Percentiles rank a stretch among this genome's conserved stretches.
phyloP scores from a whole-genome alignment of 2,888 invertebrate genomes.

The Rugalucina vietnamica region DNA sequence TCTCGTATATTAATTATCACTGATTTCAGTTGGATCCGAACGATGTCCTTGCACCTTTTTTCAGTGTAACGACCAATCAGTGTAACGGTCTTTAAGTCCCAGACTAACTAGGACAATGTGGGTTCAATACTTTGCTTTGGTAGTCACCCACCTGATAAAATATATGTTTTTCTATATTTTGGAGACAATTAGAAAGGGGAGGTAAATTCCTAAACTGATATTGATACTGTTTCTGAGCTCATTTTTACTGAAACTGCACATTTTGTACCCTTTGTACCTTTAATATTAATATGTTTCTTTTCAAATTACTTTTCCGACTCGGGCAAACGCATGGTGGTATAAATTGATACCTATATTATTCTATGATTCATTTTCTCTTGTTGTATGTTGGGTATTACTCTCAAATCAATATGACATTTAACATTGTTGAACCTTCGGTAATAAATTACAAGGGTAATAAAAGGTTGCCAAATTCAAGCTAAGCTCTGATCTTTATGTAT shows the following conservation, averaged over 20 bases:
- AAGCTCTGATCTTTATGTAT: not conserved
- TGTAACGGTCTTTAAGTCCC: too few relatives aligned
- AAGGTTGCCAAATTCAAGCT: constrained; percentile 54
- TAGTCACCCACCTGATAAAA: too few relatives aligned
- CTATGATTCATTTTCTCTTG: constrained; percentile 34
- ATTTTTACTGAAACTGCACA: not conserved
- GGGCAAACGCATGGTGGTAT: constrained; percentile 47
- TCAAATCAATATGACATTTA: constrained; percentile 52
- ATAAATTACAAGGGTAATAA: constrained; percentile 64
- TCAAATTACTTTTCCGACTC: constrained; percentile 53
- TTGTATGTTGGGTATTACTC: constrained; percentile 44
- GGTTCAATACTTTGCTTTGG: too few relatives aligned
- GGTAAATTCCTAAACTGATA: not conserved
- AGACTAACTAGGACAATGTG: too few relatives aligned
- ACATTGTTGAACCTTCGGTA: constrained; percentile 31
- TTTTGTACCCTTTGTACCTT: constrained; percentile 39
- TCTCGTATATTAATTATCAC: too few relatives aligned
- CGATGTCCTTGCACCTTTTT: too few relatives aligned
- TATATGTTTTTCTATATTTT: too few relatives aligned
- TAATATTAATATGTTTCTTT: constrained; percentile 63
- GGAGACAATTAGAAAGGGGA: too few relatives aligned
- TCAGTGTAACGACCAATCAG: too few relatives aligned
- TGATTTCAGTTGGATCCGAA: too few relatives aligned
- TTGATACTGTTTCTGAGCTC: not conserved
- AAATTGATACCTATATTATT: constrained; percentile 63